A percentile compares a stretch with the other conserved stretches of the same genome.
Evolutionary conservation across 2,113 vertebrate genomes (phyloP).

Genomic region (Alaudala cheleensis): DNA sequence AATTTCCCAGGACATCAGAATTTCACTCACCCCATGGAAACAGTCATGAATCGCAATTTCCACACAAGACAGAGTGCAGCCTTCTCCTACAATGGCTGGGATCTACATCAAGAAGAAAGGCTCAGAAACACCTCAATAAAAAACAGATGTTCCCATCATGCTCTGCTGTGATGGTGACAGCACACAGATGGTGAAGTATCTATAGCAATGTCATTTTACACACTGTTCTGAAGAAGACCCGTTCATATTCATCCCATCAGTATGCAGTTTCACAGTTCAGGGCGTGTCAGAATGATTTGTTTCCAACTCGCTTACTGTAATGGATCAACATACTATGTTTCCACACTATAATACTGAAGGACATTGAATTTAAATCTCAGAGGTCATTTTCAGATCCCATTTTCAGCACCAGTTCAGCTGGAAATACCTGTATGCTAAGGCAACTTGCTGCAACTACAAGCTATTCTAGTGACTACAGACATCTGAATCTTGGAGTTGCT

Average conservation of each 20-base stretch:
- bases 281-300: not conserved
- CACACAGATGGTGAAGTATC: not conserved
- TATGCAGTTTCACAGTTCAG: not conserved
- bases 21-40: slow-evolving; percentile 79
- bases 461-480: not conserved
- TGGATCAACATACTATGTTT: not conserved
- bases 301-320: not conserved
- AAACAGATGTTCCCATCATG: not conserved
- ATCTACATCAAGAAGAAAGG: slow-evolving; percentile 72
- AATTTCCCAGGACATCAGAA: not conserved
- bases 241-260: not conserved
- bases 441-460: not conserved
- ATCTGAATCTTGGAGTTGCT: not conserved
- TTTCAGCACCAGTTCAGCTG: not conserved
- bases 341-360: not conserved
- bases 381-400: not conserved
- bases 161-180: not conserved
- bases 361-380: not conserved
- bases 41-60: slow-evolving; percentile 75
- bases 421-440: not conserved
- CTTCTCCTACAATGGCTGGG: slow-evolving; percentile 78
- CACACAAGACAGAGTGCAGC: slow-evolving; percentile 63
- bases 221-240: not conserved
- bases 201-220: not conserved
- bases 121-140: not conserved